phyloP scores from a whole-genome alignment of 2,888 invertebrate genomes.

The Pherbina coryleti region DNA sequence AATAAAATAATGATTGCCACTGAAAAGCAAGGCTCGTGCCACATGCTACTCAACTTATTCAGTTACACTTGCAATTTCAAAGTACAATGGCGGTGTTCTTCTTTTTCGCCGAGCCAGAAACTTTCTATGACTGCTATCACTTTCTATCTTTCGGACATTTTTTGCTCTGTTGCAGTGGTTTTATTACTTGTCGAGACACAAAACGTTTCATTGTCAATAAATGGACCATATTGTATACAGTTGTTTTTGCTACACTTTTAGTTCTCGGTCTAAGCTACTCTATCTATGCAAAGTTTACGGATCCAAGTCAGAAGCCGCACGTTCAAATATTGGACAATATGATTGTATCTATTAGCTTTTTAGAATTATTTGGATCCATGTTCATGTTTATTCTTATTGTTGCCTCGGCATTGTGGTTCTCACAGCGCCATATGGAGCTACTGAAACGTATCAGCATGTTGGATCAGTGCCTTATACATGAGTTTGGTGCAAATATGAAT shows the following conservation, averaged over 20 bases:
- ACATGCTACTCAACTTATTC: too few relatives aligned
- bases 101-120: too few relatives aligned
- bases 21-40: too few relatives aligned
- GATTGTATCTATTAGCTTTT: constrained; percentile 51
- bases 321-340: constrained; percentile 51
- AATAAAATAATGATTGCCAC: too few relatives aligned
- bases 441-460: constrained; percentile 54
- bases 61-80: too few relatives aligned
- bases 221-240: constrained; percentile 52
- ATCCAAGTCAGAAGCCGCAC: constrained; percentile 9
- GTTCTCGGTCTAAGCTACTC: constrained; percentile 43
- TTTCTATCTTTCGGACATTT: too few relatives aligned
- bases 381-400: constrained; percentile 52
- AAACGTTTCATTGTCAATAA: constrained; percentile 46
- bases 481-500: constrained; percentile 57
- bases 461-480: constrained; percentile 50
- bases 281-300: constrained; percentile 45
- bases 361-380: constrained; percentile 56
- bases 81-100: too few relatives aligned
- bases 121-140: too few relatives aligned
- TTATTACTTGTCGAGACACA: too few relatives aligned
- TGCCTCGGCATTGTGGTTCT: constrained; percentile 50
- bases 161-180: too few relatives aligned
- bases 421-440: constrained; percentile 50
- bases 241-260: constrained; percentile 35